A percentile compares a stretch with the other conserved stretches of the same genome.
Evolutionary conservation across 2,113 vertebrate genomes (phyloP).

Genomic region (Ochotona curzoniae): DNA sequence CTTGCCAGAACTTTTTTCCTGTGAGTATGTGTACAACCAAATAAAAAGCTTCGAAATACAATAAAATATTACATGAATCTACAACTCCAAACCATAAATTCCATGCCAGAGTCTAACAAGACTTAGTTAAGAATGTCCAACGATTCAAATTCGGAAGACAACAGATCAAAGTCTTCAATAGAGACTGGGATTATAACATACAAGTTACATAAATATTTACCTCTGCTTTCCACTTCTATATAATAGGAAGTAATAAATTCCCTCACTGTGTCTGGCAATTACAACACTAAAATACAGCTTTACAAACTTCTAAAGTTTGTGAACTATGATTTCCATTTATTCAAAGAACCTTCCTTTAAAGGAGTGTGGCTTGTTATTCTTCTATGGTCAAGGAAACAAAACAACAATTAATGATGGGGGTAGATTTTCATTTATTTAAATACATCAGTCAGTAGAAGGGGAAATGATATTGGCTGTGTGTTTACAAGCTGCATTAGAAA

Average conservation of each 20-base stretch:
- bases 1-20: background rate
- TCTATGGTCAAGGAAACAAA: background rate
- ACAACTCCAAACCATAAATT: background rate
- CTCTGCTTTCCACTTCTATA: conserved; percentile 37
- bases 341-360: background rate
- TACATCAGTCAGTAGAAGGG: conserved; percentile 68
- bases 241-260: conserved; percentile 57
- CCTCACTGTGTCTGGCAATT: background rate
- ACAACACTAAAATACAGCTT: conserved; percentile 49
- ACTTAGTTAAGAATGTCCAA: background rate
- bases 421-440: conserved; percentile 62
- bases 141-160: background rate
- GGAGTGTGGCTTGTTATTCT: background rate
- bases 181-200: conserved; percentile 25
- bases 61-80: background rate
- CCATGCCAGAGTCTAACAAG: background rate
- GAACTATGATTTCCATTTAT: background rate
- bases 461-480: conserved; percentile 71
- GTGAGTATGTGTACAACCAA: background rate
- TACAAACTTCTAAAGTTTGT: background rate
- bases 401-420: background rate
- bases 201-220: conserved; percentile 53
- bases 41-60: background rate
- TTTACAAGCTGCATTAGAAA: conserved; percentile 82
- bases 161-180: conserved; percentile 7